Conservation (phyloP, 2,888 invertebrate species). For the Conus canariensis region DNA sequence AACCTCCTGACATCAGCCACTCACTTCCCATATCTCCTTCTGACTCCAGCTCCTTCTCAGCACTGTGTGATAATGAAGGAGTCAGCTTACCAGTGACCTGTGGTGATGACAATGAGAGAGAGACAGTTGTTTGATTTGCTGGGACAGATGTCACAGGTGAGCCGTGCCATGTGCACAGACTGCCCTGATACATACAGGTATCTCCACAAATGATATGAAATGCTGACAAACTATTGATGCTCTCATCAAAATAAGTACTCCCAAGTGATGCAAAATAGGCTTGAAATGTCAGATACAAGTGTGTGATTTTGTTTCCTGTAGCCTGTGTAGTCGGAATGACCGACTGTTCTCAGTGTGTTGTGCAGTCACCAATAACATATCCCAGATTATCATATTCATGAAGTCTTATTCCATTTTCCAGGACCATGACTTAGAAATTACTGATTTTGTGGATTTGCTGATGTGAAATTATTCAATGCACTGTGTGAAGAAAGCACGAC, state of each 20-base stretch:
- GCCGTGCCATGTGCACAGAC: not conserved
- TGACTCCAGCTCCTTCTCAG: constrained; percentile 1
- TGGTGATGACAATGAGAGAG: constrained; percentile 11
- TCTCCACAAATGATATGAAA: not conserved
- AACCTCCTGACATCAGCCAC: not conserved
- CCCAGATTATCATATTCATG: constrained; percentile 16
- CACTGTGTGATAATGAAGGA: not conserved
- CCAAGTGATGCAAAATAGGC: not conserved
- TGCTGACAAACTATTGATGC: not conserved
- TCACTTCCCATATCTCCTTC: not conserved
- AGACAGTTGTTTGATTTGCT: constrained; percentile 25
- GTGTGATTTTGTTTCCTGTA: constrained; percentile 1
- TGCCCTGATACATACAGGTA: not conserved
- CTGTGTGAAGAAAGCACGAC: not conserved
- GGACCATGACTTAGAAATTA: constrained; percentile 3
- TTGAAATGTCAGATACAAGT: not conserved
- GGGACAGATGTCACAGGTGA: not conserved
- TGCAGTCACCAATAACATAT: not conserved
- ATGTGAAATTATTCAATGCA: not conserved
- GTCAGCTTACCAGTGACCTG: not conserved
- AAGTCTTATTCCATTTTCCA: constrained; percentile 11
- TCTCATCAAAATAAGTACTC: not conserved
- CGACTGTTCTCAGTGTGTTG: not conserved
- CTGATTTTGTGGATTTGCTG: not conserved
- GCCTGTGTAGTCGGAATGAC: not conserved